A percentile compares a stretch with the other conserved stretches of the same genome.
phyloP scores from a whole-genome alignment of 2,113 vertebrate genomes.

The Jacana jacana region DNA sequence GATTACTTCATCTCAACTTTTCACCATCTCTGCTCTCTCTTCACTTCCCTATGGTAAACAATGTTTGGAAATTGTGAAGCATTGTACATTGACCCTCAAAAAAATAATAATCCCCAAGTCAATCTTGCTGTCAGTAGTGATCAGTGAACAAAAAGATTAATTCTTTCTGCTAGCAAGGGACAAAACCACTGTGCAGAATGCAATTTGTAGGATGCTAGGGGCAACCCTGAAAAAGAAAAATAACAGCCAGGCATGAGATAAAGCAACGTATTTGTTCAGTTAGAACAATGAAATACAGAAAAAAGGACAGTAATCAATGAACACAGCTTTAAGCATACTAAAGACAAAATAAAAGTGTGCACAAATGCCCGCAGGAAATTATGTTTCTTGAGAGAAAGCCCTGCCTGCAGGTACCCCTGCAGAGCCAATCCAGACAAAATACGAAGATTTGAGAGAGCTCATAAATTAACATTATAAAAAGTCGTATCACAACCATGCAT shows the following conservation, averaged over 20 bases:
- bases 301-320: neutral
- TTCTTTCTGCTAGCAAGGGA: neutral
- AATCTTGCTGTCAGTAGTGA: neutral
- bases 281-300: neutral
- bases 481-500: neutral
- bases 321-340: neutral
- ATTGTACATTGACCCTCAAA: neutral
- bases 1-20: neutral
- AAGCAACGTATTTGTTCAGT: slow-evolving; percentile 17
- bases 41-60: neutral
- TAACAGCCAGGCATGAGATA: neutral
- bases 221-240: slow-evolving; percentile 10
- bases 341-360: neutral
- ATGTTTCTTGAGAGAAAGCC: neutral
- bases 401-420: neutral
- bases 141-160: slow-evolving; percentile 5
- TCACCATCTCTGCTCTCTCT: neutral
- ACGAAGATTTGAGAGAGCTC: neutral
- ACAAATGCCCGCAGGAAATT: neutral
- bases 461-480: neutral
- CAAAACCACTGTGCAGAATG: neutral
- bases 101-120: neutral
- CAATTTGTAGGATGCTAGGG: neutral
- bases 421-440: neutral
- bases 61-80: neutral